Base-by-base conservation (phyloP, 2,797 vertebrate genomes). In the Phataginus tricuspis region DNA sequence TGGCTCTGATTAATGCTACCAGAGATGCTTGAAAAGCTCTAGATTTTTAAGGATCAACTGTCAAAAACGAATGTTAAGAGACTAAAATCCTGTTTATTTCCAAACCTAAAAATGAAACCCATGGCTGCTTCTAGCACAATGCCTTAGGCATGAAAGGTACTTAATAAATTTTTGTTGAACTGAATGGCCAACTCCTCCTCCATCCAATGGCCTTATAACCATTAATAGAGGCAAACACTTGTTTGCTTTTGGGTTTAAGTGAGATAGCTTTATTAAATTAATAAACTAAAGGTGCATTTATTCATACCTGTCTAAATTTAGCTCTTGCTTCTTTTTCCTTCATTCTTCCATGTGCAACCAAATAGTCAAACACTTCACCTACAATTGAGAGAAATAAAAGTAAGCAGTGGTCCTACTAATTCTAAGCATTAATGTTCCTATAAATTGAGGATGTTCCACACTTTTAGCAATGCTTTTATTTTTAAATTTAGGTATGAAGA, bases 291-390 rank as follows among this genome's bases (percentile, higher is more conserved):
- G 19, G 31, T 31, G 29, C 2, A 7, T 59, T 94, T 97, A 97
- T 89, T 98, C 98, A 98, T 99, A 99, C 99, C 99, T 99, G 99
- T 99, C 99, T 99, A 99, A 99, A 99, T 99, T 99, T 99, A 98
- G 99, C 98, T 98, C 99, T 99, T 98, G 99, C 99, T 99, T 99
- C 99, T 97, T 99, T 99, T 98, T 99, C 99, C 99, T 99, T 99
- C 99, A 99, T 99, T 98, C 99, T 99, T 99, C 99, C 99, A 97
- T 99, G 99, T 98, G 99, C 99, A 98, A 99, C 99, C 98, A 99
- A 99, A 99, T 99, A 99, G 99, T 99, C 99, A 93, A 99, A 99
- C 80, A 99, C 99, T 97, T 99, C 99, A 97, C 99, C 99, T 99
- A 98, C 82, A 98, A 98, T 96, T 93, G 87, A 98, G 95, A 98